Percentiles rank a stretch among this genome's conserved stretches.
Evolutionary conservation across 2,888 invertebrate species (phyloP).

Genomic region (Drosophila fungiperda): DNA sequence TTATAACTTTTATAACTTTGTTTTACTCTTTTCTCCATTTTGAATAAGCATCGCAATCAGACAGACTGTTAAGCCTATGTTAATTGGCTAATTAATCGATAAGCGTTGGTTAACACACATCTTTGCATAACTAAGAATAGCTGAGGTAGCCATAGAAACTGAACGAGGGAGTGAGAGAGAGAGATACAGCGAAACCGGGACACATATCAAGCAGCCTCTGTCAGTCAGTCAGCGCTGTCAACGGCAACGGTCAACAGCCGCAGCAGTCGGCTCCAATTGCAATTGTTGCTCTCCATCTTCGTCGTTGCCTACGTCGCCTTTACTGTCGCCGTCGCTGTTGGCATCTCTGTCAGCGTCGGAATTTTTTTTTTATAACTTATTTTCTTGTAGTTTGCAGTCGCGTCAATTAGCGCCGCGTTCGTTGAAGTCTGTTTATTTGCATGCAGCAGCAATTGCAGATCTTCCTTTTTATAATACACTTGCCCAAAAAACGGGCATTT

Average conservation of each 20-base stretch:
- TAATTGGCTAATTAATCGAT: neutral
- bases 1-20: too few species aligned
- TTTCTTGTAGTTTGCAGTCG: conserved; percentile 49
- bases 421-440: conserved; percentile 69
- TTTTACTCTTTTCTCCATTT: neutral
- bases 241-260: conserved; percentile 63
- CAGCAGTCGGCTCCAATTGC: conserved; percentile 35
- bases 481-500: too few species aligned
- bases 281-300: conserved; percentile 40
- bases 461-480: conserved; percentile 28
- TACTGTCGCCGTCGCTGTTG: conserved; percentile 30
- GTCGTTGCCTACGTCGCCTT: conserved; percentile 23
- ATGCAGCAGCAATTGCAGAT: conserved; percentile 58
- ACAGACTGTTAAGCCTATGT: neutral
- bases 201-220: conserved; percentile 37
- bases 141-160: neutral
- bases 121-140: neutral
- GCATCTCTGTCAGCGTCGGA: conserved; percentile 51
- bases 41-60: neutral
- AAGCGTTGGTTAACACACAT: conserved; percentile 1
- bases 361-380: neutral
- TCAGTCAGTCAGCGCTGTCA: conserved; percentile 31
- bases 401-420: conserved; percentile 70
- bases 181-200: neutral
- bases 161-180: neutral